These are phyloP conservation scores for Augochlorella aurata DNA, from an alignment of 2,888 invertebrate species.

Conservation along the genomic window DNA sequence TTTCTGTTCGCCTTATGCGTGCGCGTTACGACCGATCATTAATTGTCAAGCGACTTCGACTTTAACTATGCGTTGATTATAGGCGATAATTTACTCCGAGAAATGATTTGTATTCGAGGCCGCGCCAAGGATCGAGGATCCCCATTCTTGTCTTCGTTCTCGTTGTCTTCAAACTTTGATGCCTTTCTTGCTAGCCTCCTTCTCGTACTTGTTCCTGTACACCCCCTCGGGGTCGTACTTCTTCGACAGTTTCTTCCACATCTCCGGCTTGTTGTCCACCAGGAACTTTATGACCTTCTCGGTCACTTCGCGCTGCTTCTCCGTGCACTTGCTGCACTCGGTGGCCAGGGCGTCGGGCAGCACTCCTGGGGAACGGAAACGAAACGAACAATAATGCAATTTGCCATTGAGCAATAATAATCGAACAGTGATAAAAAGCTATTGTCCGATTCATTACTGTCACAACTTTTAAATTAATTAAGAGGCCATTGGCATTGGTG, in stretches of 20 bases:
- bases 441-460: no score
- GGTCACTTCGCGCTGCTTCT: constrained; percentile 85
- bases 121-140: background rate
- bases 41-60: background rate
- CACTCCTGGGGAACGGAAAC: constrained; percentile 28
- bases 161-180: constrained; percentile 49
- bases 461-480: no score
- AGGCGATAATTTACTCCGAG: background rate
- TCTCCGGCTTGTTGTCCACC: constrained; percentile 82
- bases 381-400: no score
- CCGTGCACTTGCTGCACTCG: constrained; percentile 87
- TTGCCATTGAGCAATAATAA: background rate
- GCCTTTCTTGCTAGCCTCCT: constrained; percentile 80
- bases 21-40: background rate
- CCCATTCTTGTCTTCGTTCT: background rate
- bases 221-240: constrained; percentile 88
- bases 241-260: constrained; percentile 86
- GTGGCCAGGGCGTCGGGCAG: constrained; percentile 88
- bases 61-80: background rate
- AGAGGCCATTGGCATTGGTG: no score
- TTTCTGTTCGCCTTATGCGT: background rate
- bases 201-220: constrained; percentile 86
- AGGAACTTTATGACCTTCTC: constrained; percentile 86
- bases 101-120: background rate
- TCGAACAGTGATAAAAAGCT: background rate